These are phyloP conservation scores for Danaus melanippus DNA, from an alignment of 1,140 invertebrate genomes.

Conservation along the genomic window DNA sequence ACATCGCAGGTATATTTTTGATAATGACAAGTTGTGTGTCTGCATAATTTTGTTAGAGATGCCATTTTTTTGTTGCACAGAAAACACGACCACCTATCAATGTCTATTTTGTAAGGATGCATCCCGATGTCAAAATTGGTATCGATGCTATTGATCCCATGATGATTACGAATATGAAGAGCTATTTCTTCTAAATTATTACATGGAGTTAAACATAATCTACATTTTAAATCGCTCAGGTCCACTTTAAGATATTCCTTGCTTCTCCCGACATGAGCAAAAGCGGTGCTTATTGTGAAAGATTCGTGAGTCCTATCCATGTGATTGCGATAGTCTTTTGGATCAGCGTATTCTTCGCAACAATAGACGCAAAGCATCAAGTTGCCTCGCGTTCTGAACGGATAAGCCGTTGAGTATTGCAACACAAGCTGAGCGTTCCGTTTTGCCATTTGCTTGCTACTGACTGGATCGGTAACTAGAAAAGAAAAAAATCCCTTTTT, in stretches of 20 bases:
- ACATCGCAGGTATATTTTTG: constrained; percentile 53
- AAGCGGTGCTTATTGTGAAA: constrained; percentile 38
- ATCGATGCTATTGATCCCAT: constrained; percentile 27
- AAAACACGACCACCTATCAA: constrained; percentile 43
- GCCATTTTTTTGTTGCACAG: constrained; percentile 45
- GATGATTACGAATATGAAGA: constrained; percentile 31
- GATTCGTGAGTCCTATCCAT: constrained; percentile 33
- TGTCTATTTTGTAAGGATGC: constrained; percentile 44
- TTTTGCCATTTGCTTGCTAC: constrained; percentile 38
- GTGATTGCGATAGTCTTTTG: constrained; percentile 33
- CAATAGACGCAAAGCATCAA: constrained; percentile 56
- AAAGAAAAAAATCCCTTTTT: constrained; percentile 45
- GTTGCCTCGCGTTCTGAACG: constrained; percentile 49
- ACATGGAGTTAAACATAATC: constrained; percentile 28
- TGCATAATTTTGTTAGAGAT: constrained; percentile 35
- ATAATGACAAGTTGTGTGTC: constrained; percentile 51
- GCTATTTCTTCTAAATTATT: constrained; percentile 30
- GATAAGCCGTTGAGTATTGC: constrained; percentile 51
- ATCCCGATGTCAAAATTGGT: constrained; percentile 34
- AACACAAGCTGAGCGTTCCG: constrained; percentile 56
- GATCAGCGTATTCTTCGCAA: constrained; percentile 41
- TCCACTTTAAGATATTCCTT: constrained; percentile 48
- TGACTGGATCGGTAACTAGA: constrained; percentile 37
- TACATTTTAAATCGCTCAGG: constrained; percentile 34
- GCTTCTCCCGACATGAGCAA: constrained; percentile 28